Percentiles rank a stretch among this genome's conserved stretches.
Conservation (phyloP, 2,113 vertebrate species). For the Carlito syrichta region DNA sequence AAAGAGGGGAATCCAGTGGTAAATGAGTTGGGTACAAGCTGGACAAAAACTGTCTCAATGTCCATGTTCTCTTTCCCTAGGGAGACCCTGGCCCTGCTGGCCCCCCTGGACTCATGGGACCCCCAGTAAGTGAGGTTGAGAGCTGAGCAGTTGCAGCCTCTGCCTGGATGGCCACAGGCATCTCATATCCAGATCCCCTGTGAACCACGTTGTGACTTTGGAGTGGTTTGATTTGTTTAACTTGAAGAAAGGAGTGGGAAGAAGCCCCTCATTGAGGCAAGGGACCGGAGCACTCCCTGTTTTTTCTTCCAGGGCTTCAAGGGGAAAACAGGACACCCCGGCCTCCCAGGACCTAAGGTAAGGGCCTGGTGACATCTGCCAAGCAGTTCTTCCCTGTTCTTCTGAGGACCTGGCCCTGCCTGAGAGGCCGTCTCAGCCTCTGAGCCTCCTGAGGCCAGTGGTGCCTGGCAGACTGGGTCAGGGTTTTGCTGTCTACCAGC, state of each 20-base stretch:
- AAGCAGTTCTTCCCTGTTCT: neutral
- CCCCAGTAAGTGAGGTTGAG: constrained; percentile 84
- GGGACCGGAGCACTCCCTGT: neutral
- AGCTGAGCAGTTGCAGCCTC: neutral
- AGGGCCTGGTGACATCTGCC: neutral
- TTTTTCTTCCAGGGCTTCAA: constrained; percentile 86
- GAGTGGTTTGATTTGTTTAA: neutral
- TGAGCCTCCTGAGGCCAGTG: neutral
- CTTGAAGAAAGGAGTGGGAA: neutral
- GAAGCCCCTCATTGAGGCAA: neutral
- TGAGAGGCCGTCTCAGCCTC: neutral
- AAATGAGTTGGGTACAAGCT: neutral
- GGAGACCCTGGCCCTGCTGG: constrained; percentile 90
- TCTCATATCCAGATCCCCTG: fast-evolving
- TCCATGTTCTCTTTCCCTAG: constrained; percentile 76
- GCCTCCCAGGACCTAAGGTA: constrained; percentile 87
- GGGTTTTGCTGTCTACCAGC: neutral
- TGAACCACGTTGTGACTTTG: neutral
- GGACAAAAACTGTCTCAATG: fast-evolving
- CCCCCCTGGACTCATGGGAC: constrained; percentile 89
- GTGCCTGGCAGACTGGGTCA: neutral
- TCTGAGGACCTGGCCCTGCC: neutral
- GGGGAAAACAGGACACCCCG: constrained; percentile 87
- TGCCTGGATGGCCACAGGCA: neutral
- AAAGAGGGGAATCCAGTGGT: neutral